Conservation (phyloP, 2,888 invertebrate genomes). For the Melinaea menophilus region DNA sequence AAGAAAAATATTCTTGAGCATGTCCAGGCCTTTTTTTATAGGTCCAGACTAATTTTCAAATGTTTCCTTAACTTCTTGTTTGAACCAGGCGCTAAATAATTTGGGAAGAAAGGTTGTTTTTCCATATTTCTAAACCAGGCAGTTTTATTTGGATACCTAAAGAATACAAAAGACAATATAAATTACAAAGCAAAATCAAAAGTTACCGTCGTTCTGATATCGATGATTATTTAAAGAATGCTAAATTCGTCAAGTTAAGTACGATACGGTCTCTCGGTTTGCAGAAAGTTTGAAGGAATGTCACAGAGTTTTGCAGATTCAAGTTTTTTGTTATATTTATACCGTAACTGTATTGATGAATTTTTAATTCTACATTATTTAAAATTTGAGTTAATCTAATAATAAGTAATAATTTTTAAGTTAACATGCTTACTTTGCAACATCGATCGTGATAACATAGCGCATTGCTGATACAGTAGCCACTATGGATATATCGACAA, state of each 20-base stretch:
- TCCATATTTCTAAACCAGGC: slow-evolving; percentile 52
- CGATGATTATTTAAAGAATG: too few relatives aligned
- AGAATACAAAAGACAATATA: slow-evolving; percentile 24
- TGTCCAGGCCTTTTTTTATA: slow-evolving; percentile 6
- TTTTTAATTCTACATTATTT: background rate
- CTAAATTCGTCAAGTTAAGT: too few relatives aligned
- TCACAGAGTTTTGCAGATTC: too few relatives aligned
- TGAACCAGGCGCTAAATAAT: slow-evolving; percentile 39
- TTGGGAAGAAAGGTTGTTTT: slow-evolving; percentile 41
- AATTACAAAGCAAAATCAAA: background rate
- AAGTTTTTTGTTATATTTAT: too few relatives aligned
- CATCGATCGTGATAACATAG: slow-evolving; percentile 47
- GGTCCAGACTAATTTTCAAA: slow-evolving; percentile 22
- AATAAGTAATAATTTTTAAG: too few relatives aligned
- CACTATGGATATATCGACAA: slow-evolving; percentile 72
- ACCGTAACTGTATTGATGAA: background rate
- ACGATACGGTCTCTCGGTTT: too few relatives aligned
- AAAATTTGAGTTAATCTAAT: too few relatives aligned
- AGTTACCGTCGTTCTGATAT: background rate
- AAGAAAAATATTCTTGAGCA: too few relatives aligned
- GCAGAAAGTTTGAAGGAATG: too few relatives aligned
- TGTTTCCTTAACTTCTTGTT: slow-evolving; percentile 28
- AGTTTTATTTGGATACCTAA: slow-evolving; percentile 47
- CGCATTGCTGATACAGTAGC: slow-evolving; percentile 46
- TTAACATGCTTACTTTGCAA: slow-evolving; percentile 22